These are phyloP conservation scores for Synergus umbraculus DNA, from an alignment of 2,888 invertebrate genomes.

Conservation along the genomic window DNA sequence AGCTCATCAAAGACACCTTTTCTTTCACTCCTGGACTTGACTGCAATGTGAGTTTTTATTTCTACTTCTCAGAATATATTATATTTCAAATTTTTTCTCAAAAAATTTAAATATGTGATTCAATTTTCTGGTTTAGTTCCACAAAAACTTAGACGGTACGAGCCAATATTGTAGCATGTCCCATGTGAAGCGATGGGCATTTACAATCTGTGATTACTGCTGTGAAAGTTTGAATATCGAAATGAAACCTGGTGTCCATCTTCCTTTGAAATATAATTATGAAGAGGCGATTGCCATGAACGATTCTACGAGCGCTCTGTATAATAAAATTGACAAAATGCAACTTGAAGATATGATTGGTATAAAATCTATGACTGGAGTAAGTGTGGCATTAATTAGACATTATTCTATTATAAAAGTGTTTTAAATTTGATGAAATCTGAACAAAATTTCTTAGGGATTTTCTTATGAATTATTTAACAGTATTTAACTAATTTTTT, in stretches of 20 bases:
- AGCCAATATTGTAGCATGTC: constrained; percentile 67
- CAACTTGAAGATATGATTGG: background rate
- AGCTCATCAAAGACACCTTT: constrained; percentile 75
- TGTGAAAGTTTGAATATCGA: constrained; percentile 62
- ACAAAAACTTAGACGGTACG: constrained; percentile 49
- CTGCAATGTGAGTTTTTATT: constrained; percentile 71
- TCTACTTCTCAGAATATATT: constrained; percentile 31
- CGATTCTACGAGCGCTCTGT: background rate
- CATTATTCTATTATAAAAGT: background rate
- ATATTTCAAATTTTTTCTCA: background rate
- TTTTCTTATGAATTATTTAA: background rate
- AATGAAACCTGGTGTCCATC: constrained; percentile 65
- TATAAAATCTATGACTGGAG: constrained; percentile 41
- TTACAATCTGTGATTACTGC: constrained; percentile 72
- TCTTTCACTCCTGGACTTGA: constrained; percentile 68
- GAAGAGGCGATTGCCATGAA: background rate
- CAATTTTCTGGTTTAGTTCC: constrained; percentile 60
- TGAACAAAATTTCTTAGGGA: too few relatives aligned
- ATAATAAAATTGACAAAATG: background rate
- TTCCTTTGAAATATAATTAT: constrained; percentile 64
- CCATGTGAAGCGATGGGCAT: constrained; percentile 71
- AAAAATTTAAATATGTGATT: constrained; percentile 4
- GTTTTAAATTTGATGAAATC: background rate
- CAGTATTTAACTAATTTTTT: background rate
- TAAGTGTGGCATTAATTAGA: constrained; percentile 7